Percentiles rank a stretch among this genome's conserved stretches.
phyloP scores from a whole-genome alignment of 2,888 invertebrate genomes.

The Troglohyphantes excavatus region DNA sequence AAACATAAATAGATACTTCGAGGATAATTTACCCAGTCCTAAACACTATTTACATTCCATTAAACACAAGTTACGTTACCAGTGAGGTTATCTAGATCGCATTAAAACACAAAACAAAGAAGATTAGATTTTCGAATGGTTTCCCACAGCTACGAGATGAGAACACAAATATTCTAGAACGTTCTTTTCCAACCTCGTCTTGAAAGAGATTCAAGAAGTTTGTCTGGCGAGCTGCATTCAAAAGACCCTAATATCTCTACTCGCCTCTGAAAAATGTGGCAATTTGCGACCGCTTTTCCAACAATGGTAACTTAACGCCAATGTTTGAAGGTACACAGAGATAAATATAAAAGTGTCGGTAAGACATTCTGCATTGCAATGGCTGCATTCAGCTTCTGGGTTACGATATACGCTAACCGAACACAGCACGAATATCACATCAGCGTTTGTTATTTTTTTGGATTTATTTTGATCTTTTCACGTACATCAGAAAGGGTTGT shows the following conservation, averaged over 20 bases:
- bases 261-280: slow-evolving; percentile 4
- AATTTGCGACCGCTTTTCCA: slow-evolving; percentile 20
- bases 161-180: no score
- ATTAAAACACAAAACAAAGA: no score
- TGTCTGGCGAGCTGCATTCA: neutral
- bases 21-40: no score
- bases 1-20: no score
- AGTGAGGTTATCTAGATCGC: no score
- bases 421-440: slow-evolving; percentile 50
- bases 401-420: slow-evolving; percentile 15
- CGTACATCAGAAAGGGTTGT: slow-evolving; percentile 25
- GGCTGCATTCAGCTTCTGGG: slow-evolving; percentile 1
- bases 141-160: neutral
- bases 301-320: slow-evolving; percentile 25
- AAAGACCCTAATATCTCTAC: neutral
- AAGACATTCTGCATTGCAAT: slow-evolving; percentile 3
- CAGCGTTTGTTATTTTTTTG: slow-evolving; percentile 37
- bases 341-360: slow-evolving; percentile 11
- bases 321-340: slow-evolving; percentile 1
- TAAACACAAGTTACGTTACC: no score
- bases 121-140: no score
- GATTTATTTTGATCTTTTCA: slow-evolving; percentile 35
- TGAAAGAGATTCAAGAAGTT: neutral
- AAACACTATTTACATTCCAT: no score
- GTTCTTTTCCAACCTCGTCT: neutral